Base-by-base conservation (phyloP, 2,888 invertebrate genomes). In the Calameuta pallipes region DNA sequence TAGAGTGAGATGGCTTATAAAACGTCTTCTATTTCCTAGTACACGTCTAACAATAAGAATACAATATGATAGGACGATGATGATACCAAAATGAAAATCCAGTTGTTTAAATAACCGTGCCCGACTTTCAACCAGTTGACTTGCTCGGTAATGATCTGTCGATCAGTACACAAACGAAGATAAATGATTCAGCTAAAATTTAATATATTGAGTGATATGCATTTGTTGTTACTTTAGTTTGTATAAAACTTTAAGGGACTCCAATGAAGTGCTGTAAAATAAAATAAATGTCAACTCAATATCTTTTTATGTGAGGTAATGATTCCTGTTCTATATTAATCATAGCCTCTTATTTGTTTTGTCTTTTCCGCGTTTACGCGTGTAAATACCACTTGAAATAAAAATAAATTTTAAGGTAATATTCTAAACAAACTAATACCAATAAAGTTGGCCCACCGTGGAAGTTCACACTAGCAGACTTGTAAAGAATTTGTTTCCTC, bases 261-360 rank as follows among this genome's bases (percentile, higher is more conserved):
- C 79, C 81, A 82, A 83, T 80, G 78, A 81, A 83, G 81, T 83
- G 80, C 82, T 85, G 86, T 86, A 85, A 86, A 83, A 84, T 85
- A 86, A 84, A 84, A 84, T 82, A 84, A 82, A 85, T 84, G 84
- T 81, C 80, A 80, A 83, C 83, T 82, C 11, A 23, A 15, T 71
- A 34, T 71, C 34, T 31, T 71, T 34, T 71, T 71, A 33, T 71
- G 34, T 30, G 11, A 31, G 34, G 13, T 71, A 71, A 33, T 23
- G 56, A 56, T 56, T 56, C 56, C 56, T 56, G 56, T 23, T 56
- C 9, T 56, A 56, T 23, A 56, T 23, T 23, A 9, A 56, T 56
- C 56, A 41, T 15, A 23, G 23, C 23, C 9, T 23, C 9, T 56
- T 23, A 23, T 23, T 56, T 23, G 23, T 56, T 2, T 56, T 56